Evolutionary conservation across 2,797 vertebrate species (phyloP), one percentile per base, ranked within the genome.

Genomic region (Apogon hyalosoma): DNA sequence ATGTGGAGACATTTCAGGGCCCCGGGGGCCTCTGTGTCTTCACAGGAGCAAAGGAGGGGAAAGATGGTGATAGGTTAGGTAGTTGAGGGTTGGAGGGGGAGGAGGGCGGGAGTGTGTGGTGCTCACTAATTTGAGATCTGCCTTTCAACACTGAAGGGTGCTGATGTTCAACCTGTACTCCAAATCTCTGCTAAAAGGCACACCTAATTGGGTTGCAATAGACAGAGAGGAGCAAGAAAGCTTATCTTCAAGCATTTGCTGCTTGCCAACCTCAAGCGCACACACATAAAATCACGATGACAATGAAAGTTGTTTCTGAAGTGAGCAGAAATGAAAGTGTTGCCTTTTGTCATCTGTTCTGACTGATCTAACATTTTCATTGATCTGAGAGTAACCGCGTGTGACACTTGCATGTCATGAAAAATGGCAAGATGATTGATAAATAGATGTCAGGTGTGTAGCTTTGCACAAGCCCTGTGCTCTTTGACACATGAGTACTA

Each of bases 1-100:
- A 31, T 92, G 91, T 92, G 86, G 85, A 94, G 92, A 91, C 91
- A 90, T 90, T 92, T 90, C 78, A 74, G 77, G 79, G 85, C 88
- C 92, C 85, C 33, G 33, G 70, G 88, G 92, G 83, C 73, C 69
- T 83, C 51, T 73, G 88, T 81, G 86, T 89, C 90, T 90, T 90
- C 83, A 90, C 83, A 85, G 80, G 81, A 85, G 84, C 83, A 81
- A 70, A 84, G 73, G 51, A 81, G 65, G 79, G 53, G 70, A 69
- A 62, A 77, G 69, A 70, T 70, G 82, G 75, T 71, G 82, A 87
- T 81, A 80, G 63, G 63, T 24, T 55, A 16, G 66, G 72, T 39
- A 47, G 33, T 28, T 11, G 57, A 13, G 28, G 16, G n/a, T n/a
- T n/a, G 40, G 13, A 28, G 16, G 15, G 24, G 3, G 19, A 4